Evolutionary conservation across 2,797 vertebrate species (phyloP).

Genomic region (Girardinus metallicus): DNA sequence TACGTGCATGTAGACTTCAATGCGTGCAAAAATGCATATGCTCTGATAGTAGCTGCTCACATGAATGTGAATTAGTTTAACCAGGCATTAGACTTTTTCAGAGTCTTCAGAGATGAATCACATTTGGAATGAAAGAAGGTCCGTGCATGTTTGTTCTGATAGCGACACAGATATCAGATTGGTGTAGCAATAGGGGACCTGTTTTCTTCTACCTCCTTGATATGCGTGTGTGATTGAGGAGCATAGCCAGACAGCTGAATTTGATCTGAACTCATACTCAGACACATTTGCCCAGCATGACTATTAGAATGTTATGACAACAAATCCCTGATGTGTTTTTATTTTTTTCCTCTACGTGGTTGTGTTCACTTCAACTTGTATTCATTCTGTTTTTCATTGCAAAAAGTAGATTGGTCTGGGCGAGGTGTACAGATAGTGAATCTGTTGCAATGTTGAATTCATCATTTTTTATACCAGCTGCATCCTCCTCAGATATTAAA

Average conservation of each 20-base stretch:
- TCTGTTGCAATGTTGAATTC: not conserved
- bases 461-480: not conserved
- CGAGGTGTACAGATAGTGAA: not conserved
- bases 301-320: conserved; percentile 28
- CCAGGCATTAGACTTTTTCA: not conserved
- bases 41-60: not conserved
- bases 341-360: not conserved
- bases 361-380: not conserved
- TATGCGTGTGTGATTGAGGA: conserved; percentile 40
- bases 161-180: conserved; percentile 9
- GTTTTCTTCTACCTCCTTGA: conserved; percentile 38
- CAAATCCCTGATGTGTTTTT: conserved; percentile 13
- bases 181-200: conserved; percentile 34
- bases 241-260: conserved; percentile 37
- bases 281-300: conserved; percentile 42
- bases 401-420: not conserved
- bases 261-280: conserved; percentile 38
- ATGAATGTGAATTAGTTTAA: not conserved
- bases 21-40: not conserved
- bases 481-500: not conserved
- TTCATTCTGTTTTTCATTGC: not conserved
- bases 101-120: not conserved
- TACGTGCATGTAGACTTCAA: conserved; percentile 11
- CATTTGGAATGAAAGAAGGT: not conserved
- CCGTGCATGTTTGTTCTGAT: not conserved